Evolutionary conservation across 2,797 vertebrate genomes (phyloP).

Genomic region (Pteropus rufus): DNA sequence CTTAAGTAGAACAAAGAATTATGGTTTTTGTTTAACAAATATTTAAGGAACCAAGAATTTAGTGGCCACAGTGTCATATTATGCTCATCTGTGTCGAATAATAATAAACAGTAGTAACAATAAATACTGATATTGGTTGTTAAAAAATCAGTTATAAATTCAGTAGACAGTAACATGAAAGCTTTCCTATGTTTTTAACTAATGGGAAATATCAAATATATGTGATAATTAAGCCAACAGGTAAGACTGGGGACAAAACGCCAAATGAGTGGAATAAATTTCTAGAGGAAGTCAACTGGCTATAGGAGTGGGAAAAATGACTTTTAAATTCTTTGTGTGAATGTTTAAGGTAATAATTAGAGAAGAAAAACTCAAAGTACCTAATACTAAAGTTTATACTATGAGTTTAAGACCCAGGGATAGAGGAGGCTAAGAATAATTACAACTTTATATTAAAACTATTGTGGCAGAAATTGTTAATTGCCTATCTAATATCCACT

Average conservation of each 20-base stretch:
- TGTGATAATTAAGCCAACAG: not conserved
- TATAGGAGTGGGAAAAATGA: not conserved
- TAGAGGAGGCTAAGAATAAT: not conserved
- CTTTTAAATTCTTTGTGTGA: not conserved
- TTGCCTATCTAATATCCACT: not conserved
- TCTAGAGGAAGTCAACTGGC: not conserved
- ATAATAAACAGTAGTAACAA: not conserved
- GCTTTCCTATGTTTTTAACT: not conserved
- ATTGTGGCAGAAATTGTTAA: not conserved
- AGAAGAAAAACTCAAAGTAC: not conserved
- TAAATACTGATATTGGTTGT: not conserved
- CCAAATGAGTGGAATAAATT: not conserved
- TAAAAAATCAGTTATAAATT: not conserved
- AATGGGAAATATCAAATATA: not conserved
- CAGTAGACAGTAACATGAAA: not conserved
- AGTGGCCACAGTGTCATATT: not conserved
- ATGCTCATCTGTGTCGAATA: not conserved
- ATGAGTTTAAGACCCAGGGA: not conserved
- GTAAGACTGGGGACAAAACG: not conserved
- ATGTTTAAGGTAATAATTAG: not conserved
- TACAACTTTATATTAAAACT: not conserved
- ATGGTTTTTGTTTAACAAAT: not conserved
- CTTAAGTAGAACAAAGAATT: not conserved
- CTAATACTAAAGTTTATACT: not conserved
- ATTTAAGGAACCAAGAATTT: not conserved